Evolutionary conservation across 2,888 invertebrate species (phyloP), one percentile per base, ranked within the genome.

Genomic region (Drosophila limbata): DNA sequence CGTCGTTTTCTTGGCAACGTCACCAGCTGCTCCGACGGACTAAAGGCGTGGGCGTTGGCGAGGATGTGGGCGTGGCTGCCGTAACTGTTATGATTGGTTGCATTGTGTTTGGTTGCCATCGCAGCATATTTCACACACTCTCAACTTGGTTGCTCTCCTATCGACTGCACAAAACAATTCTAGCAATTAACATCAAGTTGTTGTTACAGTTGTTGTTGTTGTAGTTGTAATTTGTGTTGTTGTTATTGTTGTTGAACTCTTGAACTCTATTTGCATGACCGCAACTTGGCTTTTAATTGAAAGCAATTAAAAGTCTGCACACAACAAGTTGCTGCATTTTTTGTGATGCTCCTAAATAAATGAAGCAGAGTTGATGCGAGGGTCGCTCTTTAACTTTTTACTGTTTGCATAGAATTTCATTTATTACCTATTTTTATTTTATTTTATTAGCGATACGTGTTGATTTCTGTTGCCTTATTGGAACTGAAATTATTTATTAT

Each of bases 1-100:
- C 92, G 88, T 28, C 93, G 89, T 71, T 91, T 91, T 60, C 92
- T 90, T 50, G 92, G 92, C 73, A 92, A 77, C 33, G 92, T 92
- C 53, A 89, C 83, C 28, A 77, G 79, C 52, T 64, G 50, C 17
- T 40, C 17, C 2, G 55, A 4, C 0, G 44, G 33, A 35, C 11
- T 56, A 15, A 35, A 44, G 33, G 33, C 33, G n/a, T 8, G 21
- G 3, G 9, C 33, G 31, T 8, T n/a, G 3, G n/a, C 4, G 3
- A 9, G 25, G 1, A 13, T 5, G 11, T 15, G 50, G 42, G 21
- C 11, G 60, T 63, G 51, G 45, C 63, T 71, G 62, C 61, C 45
- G 28, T 25, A 28, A 40, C 17, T 17, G 40, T 40, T 10, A 5
- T 4, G 78, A 62, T 72, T 79, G 52, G 52, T 69, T 40, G 50